Conservation (phyloP, 64 coral and sea anemone species). For the Montipora efflorescens region DNA sequence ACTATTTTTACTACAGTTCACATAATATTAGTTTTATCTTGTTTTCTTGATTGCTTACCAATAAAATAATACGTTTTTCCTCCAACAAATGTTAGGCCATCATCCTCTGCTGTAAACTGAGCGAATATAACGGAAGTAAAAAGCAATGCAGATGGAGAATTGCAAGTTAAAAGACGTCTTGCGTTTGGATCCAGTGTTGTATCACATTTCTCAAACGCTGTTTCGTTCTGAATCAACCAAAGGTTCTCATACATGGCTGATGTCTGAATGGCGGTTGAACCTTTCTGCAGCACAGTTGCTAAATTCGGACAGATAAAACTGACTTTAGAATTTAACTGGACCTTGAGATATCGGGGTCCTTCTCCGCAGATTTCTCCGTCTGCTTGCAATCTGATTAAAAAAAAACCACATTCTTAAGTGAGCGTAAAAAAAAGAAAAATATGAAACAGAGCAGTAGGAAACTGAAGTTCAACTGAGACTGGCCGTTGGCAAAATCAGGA, state of each 20-base stretch:
- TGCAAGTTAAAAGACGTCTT: background rate
- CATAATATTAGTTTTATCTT: too few relatives aligned
- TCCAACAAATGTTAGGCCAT: background rate
- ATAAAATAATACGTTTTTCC: slow-evolving; percentile 26
- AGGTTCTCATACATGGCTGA: slow-evolving; percentile 22
- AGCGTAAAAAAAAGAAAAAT: too few relatives aligned
- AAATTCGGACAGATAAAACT: slow-evolving; percentile 28
- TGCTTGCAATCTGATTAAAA: background rate
- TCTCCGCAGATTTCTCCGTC: background rate
- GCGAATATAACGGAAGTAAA: background rate
- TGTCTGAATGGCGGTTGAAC: background rate
- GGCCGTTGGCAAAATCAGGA: too few relatives aligned
- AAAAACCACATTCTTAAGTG: background rate
- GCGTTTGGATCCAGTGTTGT: background rate
- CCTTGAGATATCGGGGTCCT: background rate
- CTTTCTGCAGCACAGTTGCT: background rate
- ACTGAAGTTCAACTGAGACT: too few relatives aligned
- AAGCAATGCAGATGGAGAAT: background rate
- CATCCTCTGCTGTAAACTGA: background rate
- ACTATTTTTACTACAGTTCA: too few relatives aligned
- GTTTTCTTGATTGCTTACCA: background rate
- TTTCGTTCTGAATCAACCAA: slow-evolving; percentile 4
- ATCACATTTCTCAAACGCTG: background rate
- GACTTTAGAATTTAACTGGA: background rate
- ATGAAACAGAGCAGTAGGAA: too few relatives aligned